Conservation (phyloP, 1,140 invertebrate species). For the Ctenoplectra terminalis region DNA sequence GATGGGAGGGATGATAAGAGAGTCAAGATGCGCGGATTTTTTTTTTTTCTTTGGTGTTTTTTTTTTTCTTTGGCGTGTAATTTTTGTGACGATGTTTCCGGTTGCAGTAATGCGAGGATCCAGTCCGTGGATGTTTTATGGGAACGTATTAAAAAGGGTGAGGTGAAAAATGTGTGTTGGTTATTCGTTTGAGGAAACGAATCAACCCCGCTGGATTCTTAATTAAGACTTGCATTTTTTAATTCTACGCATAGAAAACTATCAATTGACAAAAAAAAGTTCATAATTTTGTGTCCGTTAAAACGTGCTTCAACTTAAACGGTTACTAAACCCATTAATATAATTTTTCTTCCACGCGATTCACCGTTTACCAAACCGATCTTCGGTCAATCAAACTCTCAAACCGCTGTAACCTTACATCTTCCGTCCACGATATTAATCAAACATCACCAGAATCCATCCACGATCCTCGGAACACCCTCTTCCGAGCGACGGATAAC, state of each 20-base stretch:
- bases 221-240: too few relatives aligned
- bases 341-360: too few relatives aligned
- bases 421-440: not conserved
- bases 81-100: not conserved
- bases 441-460: not conserved
- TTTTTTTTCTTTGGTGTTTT: not conserved
- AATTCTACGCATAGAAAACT: too few relatives aligned
- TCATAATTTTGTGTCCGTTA: too few relatives aligned
- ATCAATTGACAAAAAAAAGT: too few relatives aligned
- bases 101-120: not conserved
- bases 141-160: not conserved
- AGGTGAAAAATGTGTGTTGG: not conserved
- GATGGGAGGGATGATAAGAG: not conserved
- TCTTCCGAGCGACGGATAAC: not conserved
- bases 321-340: too few relatives aligned
- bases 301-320: too few relatives aligned
- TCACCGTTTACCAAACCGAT: not conserved
- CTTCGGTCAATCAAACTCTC: not conserved
- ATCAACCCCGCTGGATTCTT: too few relatives aligned
- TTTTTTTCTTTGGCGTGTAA: too few relatives aligned
- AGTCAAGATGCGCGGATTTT: not conserved
- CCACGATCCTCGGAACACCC: not conserved
- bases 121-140: not conserved
- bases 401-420: not conserved
- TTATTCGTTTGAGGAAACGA: not conserved